Evolutionary conservation across 30 jellyfish, hydroid and myxozoan species (phyloP).

Genomic region (Cassiopea xamachana): DNA sequence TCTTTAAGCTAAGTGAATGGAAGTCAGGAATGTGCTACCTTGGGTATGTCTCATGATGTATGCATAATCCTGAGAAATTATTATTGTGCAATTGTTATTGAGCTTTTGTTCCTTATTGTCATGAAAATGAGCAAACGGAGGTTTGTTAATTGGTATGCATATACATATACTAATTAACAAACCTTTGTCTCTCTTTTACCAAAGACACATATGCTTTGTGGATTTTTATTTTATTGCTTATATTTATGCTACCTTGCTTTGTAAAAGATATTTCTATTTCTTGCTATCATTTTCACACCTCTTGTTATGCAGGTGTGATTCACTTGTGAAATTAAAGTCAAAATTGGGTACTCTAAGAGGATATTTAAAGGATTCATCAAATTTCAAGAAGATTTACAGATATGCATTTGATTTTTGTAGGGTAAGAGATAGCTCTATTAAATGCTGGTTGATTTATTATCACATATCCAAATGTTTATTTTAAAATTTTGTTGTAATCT

Average conservation of each 20-base stretch:
- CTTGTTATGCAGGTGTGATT: conserved; percentile 83
- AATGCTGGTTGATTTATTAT: too few species aligned
- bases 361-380: conserved; percentile 77
- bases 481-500: too few species aligned
- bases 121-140: too few species aligned
- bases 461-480: too few species aligned
- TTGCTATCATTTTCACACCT: neutral
- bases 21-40: conserved; percentile 91
- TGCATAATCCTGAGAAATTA: too few species aligned
- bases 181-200: too few species aligned
- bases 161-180: too few species aligned
- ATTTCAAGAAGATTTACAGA: conserved; percentile 93
- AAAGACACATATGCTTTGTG: too few species aligned
- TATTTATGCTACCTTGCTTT: too few species aligned
- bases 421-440: conserved; percentile 55
- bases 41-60: conserved; percentile 61
- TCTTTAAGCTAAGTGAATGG: conserved; percentile 94
- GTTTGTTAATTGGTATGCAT: too few species aligned
- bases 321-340: conserved; percentile 73
- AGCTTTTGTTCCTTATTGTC: neutral
- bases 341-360: conserved; percentile 79
- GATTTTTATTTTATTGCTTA: too few species aligned
- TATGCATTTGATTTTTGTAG: conserved; percentile 97
- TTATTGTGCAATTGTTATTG: neutral
- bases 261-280: too few species aligned